Evolutionary conservation across 2,797 vertebrate species (phyloP).

Genomic region (Emydoidea blandingii): DNA sequence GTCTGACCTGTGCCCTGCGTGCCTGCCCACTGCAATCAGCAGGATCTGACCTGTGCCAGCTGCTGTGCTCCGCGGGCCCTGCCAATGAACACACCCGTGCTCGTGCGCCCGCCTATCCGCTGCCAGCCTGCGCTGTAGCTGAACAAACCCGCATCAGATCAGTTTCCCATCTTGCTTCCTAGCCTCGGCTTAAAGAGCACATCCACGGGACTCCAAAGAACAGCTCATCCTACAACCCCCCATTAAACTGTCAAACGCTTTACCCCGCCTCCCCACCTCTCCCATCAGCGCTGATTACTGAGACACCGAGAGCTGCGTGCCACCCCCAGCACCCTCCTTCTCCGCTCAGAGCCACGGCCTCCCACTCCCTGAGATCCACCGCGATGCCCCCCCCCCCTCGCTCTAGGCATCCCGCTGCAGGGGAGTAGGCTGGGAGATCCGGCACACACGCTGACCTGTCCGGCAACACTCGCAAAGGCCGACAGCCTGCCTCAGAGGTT

Average conservation of each 20-base stretch:
- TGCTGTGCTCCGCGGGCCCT: neutral
- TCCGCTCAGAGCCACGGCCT: neutral
- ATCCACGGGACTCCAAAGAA: too few relatives aligned
- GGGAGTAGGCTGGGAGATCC: neutral
- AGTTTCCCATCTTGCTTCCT: neutral
- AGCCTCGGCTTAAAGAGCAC: neutral
- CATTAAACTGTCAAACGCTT: neutral
- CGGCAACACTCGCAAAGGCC: neutral
- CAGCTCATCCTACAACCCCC: neutral
- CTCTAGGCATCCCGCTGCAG: neutral
- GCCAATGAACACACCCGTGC: neutral
- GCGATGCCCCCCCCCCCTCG: neutral
- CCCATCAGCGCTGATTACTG: neutral
- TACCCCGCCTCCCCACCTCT: neutral
- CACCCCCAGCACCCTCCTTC: neutral
- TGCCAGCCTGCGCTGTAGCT: neutral
- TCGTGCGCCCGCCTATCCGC: neutral
- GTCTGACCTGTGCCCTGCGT: neutral
- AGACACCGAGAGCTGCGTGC: fast-evolving
- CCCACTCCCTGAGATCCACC: neutral
- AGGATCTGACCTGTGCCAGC: neutral
- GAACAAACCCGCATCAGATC: neutral
- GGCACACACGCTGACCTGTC: neutral
- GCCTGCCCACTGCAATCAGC: neutral
- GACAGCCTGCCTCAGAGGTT: neutral